Evolutionary conservation across 2,113 vertebrate species (phyloP), one percentile per base, ranked within the genome.

Genomic region (Anhinga rufa): DNA sequence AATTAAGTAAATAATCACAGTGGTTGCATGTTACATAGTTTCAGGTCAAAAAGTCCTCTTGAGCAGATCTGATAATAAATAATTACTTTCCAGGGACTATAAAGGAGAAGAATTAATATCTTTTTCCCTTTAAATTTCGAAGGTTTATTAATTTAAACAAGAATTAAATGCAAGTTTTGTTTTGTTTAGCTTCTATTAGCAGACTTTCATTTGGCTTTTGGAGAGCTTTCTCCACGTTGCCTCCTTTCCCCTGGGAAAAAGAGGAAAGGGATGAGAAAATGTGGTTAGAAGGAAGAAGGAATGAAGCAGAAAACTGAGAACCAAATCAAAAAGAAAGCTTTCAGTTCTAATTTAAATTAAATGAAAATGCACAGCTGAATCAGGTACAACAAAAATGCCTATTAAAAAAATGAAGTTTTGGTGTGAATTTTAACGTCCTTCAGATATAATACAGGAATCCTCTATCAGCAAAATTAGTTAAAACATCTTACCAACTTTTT

Each of bases 201-300:
- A 77, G 76, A 78, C 29, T 95, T 88, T 48, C 14, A 65, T 88
- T 96, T 93, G 60, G 46, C 42, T 93, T 94, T 94, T 88, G 87
- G 85, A 82, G 55, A 58, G 24, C 70, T 94, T 94, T 90, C 44
- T 92, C 54, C 44, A 6, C 5, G 2, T 82, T 94, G 25, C 40
- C 22, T 82, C 57, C 36, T 79, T 44, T 91, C 18, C 60, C 19
- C 20, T 81, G 60, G 34, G 52, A 60, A 83, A 93, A 75, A 49
- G 68, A 92, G 48, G 29, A 65, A 60, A 81, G 64, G 55, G 42
- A 64, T 82, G 69, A 93, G n/a, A 88, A 94, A 90, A 80, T 55
- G 28, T 26, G 15, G 28, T 88, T 83, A 88, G 71, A 90, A 90
- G 70, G 91, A 90, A 74, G 46, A 71, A 72, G 58, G 61, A 92